Evolutionary conservation across 2,888 invertebrate species (phyloP), one percentile per base, ranked within the genome.

Genomic region (Mythimna lalbum): DNA sequence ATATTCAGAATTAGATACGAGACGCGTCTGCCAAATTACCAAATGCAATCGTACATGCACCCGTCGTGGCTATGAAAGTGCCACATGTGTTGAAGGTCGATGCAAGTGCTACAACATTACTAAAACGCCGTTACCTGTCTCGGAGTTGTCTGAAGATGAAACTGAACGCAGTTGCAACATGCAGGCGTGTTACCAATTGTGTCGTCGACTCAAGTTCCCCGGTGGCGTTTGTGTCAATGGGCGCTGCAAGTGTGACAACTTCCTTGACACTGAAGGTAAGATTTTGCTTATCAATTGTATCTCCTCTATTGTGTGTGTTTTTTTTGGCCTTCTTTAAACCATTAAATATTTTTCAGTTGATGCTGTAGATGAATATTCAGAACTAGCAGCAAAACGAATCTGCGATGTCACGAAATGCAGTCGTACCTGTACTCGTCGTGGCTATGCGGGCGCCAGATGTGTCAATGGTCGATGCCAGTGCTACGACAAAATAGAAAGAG

Each of bases 391-490:
- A n/a, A 68, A 23, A 65, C 65, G 36, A 12, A 1, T 21, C 27
- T 65, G 65, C 9, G 2, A 27, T 4, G 12, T 36, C 17, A 27
- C n/a, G 50, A 2, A 31, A 17, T 66, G 66, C 36, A 36, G 39
- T 17, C 36, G 0, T 12, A 50, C 36, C 27, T 67, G 67, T 12
- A n/a, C 66, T 1, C 49, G 23, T 19, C 65, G 47, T 10, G 65
- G 63, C n/a, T 67, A 65, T 0, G 76, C 68, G 1, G 76, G 76
- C 12, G 52, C 69, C 0, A 65, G n/a, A 36, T 78, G 78, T 10
- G 69, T 57, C n/a, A 62, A 62, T 17, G 64, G 64, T 17, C 31
- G 36, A 0, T 73, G 75, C 64, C 62, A 57, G 3, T 73, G 75
- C n/a, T 6, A n/a, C 17, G 47, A 56, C 19, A 47, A 23, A 23